Evolutionary conservation across 2,888 invertebrate species (phyloP).

Genomic region (Idaea aversata): DNA sequence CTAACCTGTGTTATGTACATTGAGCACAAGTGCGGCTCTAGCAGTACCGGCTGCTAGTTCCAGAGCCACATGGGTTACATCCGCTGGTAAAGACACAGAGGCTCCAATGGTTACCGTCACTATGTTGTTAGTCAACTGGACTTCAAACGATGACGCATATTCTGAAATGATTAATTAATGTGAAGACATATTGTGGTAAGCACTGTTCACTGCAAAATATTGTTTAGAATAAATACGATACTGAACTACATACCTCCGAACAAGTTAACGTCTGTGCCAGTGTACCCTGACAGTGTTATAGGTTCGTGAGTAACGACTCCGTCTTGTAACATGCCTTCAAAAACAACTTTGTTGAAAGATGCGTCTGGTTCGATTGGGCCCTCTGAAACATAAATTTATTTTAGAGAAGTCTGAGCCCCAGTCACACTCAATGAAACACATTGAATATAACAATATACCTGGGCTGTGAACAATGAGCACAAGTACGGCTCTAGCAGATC

Average conservation of each 20-base stretch:
- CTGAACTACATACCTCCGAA: conserved; percentile 45
- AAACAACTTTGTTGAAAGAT: conserved; percentile 49
- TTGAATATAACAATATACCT: not conserved
- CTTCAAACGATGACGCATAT: conserved; percentile 42
- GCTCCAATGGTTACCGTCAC: conserved; percentile 39
- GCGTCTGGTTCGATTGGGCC: conserved; percentile 16
- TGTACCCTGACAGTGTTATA: conserved; percentile 42
- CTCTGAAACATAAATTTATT: not conserved
- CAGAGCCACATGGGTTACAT: conserved; percentile 41
- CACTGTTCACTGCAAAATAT: conserved; percentile 14
- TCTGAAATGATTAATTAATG: conserved; percentile 29
- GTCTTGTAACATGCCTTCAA: conserved; percentile 42
- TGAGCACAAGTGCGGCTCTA: conserved; percentile 45
- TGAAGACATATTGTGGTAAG: conserved; percentile 44
- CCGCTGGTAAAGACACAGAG: conserved; percentile 36
- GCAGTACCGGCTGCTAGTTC: conserved; percentile 49
- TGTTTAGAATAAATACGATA: too few relatives aligned
- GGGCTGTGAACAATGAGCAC: conserved; percentile 23
- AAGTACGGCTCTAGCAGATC: conserved; percentile 49
- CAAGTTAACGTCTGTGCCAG: conserved; percentile 39
- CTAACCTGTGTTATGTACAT: conserved; percentile 28
- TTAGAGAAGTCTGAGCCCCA: not conserved
- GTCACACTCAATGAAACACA: not conserved
- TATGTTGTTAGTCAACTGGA: conserved; percentile 30
- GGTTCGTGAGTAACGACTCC: conserved; percentile 45